Evolutionary conservation across 2,888 invertebrate genomes (phyloP).

Genomic region (Lobophora halterata): DNA sequence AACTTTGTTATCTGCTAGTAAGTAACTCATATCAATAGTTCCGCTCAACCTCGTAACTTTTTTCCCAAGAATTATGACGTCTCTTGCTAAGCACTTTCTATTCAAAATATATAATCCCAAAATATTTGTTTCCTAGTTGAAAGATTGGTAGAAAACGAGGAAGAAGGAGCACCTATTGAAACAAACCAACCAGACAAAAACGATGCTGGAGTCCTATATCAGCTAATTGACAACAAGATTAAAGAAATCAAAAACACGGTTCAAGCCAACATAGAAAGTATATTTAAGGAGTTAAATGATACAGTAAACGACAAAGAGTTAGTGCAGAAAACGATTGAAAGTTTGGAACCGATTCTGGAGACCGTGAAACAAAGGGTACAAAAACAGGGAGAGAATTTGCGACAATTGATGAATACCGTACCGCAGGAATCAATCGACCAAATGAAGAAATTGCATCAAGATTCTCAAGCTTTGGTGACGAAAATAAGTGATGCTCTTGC

Average conservation of each 20-base stretch:
- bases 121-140: no score
- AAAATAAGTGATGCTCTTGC: no score
- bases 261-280: slow-evolving; percentile 13
- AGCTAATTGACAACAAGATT: slow-evolving; percentile 31
- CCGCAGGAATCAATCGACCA: slow-evolving; percentile 1
- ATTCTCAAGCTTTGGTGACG: background rate
- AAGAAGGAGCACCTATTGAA: background rate
- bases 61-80: no score
- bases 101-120: no score
- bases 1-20: no score
- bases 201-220: slow-evolving; percentile 27
- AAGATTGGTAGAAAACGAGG: background rate
- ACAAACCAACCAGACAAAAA: background rate
- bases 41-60: no score
- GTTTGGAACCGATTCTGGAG: slow-evolving; percentile 32
- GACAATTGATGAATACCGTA: slow-evolving; percentile 2
- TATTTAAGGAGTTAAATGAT: slow-evolving; percentile 34
- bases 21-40: slow-evolving; percentile 4
- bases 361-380: slow-evolving; percentile 27
- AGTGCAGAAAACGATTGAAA: slow-evolving; percentile 20
- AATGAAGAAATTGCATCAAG: background rate
- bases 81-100: no score
- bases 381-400: slow-evolving; percentile 28
- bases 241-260: slow-evolving; percentile 24
- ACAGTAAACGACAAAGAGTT: slow-evolving; percentile 27